phyloP scores from a whole-genome alignment of 2,797 vertebrate genomes.

The Argentina silus region DNA sequence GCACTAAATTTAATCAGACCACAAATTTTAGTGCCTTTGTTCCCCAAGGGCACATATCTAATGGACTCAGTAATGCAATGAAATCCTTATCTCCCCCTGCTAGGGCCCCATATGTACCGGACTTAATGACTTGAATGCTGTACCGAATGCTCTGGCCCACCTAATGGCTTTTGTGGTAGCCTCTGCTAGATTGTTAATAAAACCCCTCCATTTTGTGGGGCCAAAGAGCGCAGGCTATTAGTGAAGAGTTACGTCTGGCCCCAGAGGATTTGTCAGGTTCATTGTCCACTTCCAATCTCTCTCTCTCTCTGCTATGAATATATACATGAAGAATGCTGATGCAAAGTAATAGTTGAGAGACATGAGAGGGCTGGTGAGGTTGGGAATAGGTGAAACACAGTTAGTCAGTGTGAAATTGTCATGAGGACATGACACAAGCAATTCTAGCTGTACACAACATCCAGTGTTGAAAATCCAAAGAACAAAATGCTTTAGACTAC shows the following conservation, averaged over 20 bases:
- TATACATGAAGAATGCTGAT: slow-evolving; percentile 38
- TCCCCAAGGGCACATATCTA: slow-evolving; percentile 65
- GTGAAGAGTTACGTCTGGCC: slow-evolving; percentile 56
- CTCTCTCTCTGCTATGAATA: background rate
- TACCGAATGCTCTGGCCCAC: slow-evolving; percentile 55
- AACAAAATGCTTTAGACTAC: too few relatives aligned
- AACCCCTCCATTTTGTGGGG: slow-evolving; percentile 58
- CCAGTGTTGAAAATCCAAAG: too few relatives aligned
- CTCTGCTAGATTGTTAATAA: slow-evolving; percentile 74
- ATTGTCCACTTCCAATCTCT: slow-evolving; percentile 19
- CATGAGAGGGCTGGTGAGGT: slow-evolving; percentile 51
- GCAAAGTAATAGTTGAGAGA: slow-evolving; percentile 53
- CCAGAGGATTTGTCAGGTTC: slow-evolving; percentile 53
- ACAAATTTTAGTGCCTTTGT: slow-evolving; percentile 70
- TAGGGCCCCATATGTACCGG: slow-evolving; percentile 68
- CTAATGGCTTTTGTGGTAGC: slow-evolving; percentile 71
- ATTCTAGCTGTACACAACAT: too few relatives aligned
- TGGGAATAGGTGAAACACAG: background rate
- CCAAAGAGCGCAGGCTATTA: slow-evolving; percentile 64
- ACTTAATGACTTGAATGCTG: slow-evolving; percentile 72
- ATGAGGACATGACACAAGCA: too few relatives aligned
- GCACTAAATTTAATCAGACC: slow-evolving; percentile 77
- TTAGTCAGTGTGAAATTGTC: too few relatives aligned
- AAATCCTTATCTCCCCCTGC: slow-evolving; percentile 72
- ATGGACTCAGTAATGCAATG: slow-evolving; percentile 77